These are phyloP conservation scores for Platysteira castanea DNA, from an alignment of 2,113 vertebrate genomes.

Conservation along the genomic window DNA sequence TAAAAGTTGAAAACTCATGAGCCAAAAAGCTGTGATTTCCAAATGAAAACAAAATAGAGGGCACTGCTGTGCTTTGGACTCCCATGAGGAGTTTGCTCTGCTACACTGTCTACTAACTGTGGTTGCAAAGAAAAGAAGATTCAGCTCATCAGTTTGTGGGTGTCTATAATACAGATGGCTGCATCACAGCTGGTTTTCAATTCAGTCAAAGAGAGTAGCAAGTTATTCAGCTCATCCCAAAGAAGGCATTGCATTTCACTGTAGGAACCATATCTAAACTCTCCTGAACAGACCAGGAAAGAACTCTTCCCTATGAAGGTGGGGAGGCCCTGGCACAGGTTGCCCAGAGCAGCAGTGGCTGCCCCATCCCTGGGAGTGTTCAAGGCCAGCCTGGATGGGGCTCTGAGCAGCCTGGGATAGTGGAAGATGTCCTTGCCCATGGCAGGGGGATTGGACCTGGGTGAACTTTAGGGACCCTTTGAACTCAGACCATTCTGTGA, in stretches of 20 bases:
- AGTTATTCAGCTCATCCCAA: neutral
- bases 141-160: neutral
- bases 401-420: accelerated
- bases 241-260: neutral
- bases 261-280: neutral
- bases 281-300: neutral
- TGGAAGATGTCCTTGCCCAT: neutral
- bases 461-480: neutral
- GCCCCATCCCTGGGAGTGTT: too few relatives aligned
- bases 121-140: neutral
- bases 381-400: neutral
- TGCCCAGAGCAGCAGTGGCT: neutral
- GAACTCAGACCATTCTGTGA: neutral
- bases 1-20: neutral
- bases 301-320: too few relatives aligned
- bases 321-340: accelerated
- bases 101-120: neutral
- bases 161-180: neutral
- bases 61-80: neutral
- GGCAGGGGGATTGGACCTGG: neutral
- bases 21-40: neutral
- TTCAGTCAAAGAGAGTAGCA: neutral
- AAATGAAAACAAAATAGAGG: neutral
- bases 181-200: neutral
- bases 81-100: accelerated